Base-by-base conservation (phyloP, 2,888 invertebrate genomes). In the Malthinus seriepunctatus region DNA sequence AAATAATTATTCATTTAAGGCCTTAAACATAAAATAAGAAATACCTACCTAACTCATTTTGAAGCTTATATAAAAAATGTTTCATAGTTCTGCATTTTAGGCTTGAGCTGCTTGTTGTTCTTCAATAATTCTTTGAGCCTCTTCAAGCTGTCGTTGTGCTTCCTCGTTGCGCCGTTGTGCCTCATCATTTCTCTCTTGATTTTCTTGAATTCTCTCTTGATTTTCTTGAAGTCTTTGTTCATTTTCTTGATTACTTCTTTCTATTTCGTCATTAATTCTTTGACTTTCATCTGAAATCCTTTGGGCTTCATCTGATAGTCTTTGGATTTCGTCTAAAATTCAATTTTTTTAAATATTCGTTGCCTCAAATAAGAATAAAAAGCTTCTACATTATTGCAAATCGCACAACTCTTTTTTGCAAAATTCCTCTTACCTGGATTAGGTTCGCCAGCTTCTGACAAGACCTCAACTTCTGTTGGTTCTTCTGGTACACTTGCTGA, bases 341-440 rank as follows among this genome's bases (percentile, higher is more conserved):
- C n/a, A n/a, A n/a, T n/a, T n/a, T n/a, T n/a, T n/a, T n/a, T n/a
- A n/a, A n/a, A n/a, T n/a, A n/a, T n/a, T n/a, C n/a, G n/a, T n/a
- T n/a, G n/a, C n/a, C n/a, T n/a, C n/a, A n/a, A n/a, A n/a, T n/a
- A n/a, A n/a, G n/a, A n/a, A n/a, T n/a, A n/a, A n/a, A n/a, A n/a
- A n/a, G n/a, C n/a, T n/a, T n/a, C n/a, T n/a, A n/a, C n/a, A n/a
- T n/a, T n/a, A n/a, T n/a, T n/a, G n/a, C n/a, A n/a, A n/a, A n/a
- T 6, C 58, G 60, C 7, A 67, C 66, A 15, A 67, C 67, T 12
- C 65, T 80, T 82, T 6, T 71, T 73, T 4, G 76, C 79, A 0
- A 80, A 79, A 1, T 76, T 79, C 1, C 75, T 79, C 0, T 78
- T 79, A 6, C 77, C 58, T 10, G 64, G 51, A 6, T 63, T 67